Evolutionary conservation across 64 coral and sea anemone genomes (phyloP).

Genomic region (Stichodactyla mertensii): DNA sequence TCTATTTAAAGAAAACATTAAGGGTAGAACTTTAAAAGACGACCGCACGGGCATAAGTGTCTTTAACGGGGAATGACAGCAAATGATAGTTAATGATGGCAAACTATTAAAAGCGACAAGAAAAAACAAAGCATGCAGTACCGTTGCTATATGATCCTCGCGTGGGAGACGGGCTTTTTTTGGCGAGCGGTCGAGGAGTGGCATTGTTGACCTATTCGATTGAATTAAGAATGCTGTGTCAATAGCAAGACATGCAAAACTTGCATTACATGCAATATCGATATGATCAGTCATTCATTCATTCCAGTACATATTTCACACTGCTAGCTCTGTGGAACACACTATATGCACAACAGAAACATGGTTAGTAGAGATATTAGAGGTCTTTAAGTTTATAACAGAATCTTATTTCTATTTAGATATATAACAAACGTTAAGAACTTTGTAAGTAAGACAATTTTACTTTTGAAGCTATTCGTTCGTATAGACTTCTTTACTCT

Average conservation of each 20-base stretch:
- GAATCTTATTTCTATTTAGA: neutral
- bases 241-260: constrained; percentile 84
- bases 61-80: neutral
- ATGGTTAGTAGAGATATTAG: neutral
- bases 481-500: too few relatives aligned
- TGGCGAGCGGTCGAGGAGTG: constrained; percentile 96
- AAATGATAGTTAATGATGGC: constrained; percentile 2
- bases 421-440: too few relatives aligned
- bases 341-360: constrained; percentile 4
- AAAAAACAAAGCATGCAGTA: constrained; percentile 90
- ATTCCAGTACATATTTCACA: neutral
- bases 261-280: constrained; percentile 13
- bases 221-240: constrained; percentile 67
- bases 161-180: constrained; percentile 95
- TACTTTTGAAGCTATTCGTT: too few relatives aligned
- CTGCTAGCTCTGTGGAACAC: neutral
- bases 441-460: too few relatives aligned
- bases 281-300: neutral
- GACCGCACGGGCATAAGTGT: too few relatives aligned
- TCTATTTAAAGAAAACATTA: too few relatives aligned
- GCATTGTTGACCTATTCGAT: constrained; percentile 99
- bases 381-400: neutral
- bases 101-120: neutral
- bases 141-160: constrained; percentile 98
- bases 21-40: too few relatives aligned